These are phyloP conservation scores for Eriocheir sinensis DNA, from an alignment of 1,140 invertebrate genomes.

Conservation along the genomic window DNA sequence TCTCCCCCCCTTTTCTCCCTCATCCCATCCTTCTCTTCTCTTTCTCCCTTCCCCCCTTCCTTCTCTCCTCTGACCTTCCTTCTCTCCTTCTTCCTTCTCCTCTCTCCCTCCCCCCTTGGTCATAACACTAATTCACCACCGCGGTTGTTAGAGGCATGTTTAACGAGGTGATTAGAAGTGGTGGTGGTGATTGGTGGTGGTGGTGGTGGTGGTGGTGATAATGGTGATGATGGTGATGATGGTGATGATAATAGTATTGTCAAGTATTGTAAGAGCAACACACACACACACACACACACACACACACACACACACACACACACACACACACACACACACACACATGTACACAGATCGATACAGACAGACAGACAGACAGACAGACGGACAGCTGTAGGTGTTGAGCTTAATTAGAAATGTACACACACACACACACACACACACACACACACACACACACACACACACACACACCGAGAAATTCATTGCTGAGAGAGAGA, in stretches of 20 bases:
- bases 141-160: neutral
- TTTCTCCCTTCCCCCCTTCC: neutral
- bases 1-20: too few relatives aligned
- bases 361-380: constrained; percentile 5
- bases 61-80: neutral
- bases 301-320: neutral
- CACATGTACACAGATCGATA: neutral
- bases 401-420: neutral
- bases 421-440: constrained; percentile 9
- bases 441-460: constrained; percentile 22
- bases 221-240: neutral
- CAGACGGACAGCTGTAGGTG: neutral
- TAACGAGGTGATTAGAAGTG: too few relatives aligned
- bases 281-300: constrained; percentile 39
- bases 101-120: neutral
- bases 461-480: neutral
- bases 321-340: neutral
- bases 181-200: neutral
- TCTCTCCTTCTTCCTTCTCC: neutral
- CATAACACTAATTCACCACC: neutral
- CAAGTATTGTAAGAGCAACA: neutral
- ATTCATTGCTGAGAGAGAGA: neutral
- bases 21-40: too few relatives aligned
- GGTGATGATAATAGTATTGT: too few relatives aligned
- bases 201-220: neutral